phyloP scores from a whole-genome alignment of 2,797 vertebrate genomes.

The Acanthornis magna region DNA sequence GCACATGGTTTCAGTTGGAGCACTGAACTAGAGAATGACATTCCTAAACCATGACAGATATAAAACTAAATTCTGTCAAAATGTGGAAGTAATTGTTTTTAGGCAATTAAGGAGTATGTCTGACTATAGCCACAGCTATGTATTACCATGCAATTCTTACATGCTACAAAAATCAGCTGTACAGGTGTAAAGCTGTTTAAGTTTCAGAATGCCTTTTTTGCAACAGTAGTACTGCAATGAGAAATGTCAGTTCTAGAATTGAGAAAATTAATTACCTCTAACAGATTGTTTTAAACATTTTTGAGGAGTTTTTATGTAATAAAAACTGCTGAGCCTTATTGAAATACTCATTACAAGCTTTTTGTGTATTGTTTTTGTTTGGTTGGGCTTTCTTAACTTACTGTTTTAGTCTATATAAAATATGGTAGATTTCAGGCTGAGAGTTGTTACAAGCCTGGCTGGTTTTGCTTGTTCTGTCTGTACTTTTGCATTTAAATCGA shows the following conservation, averaged over 20 bases:
- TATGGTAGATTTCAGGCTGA: background rate
- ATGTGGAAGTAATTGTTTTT: background rate
- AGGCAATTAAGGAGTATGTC: background rate
- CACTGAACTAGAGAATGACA: background rate
- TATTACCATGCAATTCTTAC: background rate
- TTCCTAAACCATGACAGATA: background rate
- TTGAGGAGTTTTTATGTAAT: constrained; percentile 5
- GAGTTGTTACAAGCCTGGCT: background rate
- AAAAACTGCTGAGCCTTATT: constrained; percentile 5
- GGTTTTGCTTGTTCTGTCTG: background rate
- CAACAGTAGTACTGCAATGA: background rate
- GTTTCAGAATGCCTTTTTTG: background rate
- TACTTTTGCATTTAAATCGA: background rate
- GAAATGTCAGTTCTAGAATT: background rate
- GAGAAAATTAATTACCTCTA: background rate
- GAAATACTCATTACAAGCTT: background rate
- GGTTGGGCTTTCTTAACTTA: background rate
- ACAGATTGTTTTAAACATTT: background rate
- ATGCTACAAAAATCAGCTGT: background rate
- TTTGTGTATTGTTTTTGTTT: background rate
- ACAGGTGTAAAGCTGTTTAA: background rate
- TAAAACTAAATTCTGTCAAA: background rate
- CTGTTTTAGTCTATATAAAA: background rate
- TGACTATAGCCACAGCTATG: background rate
- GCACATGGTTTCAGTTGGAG: background rate